Percentiles rank a stretch among this genome's conserved stretches.
Conservation (phyloP, 2,888 invertebrate species). For the Bhutanitis thaidina region DNA sequence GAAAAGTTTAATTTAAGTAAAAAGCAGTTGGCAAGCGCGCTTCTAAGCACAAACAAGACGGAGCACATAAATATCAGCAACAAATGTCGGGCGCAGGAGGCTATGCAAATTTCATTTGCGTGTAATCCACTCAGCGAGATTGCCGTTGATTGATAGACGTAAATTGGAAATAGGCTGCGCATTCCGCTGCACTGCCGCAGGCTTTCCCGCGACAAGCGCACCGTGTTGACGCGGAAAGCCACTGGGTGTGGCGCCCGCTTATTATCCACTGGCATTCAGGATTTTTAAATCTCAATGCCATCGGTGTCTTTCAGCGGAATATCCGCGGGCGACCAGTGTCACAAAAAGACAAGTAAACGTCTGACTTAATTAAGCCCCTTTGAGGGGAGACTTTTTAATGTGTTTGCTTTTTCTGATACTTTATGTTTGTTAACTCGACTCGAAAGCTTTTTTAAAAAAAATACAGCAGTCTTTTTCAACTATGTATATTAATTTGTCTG, state of each 20-base stretch:
- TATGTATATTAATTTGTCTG: too few relatives aligned
- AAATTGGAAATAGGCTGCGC: conserved; percentile 82
- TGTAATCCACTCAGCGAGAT: conserved; percentile 85
- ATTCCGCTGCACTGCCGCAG: conserved; percentile 30
- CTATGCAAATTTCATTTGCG: conserved; percentile 85
- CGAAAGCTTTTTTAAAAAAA: too few relatives aligned
- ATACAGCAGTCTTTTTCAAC: too few relatives aligned
- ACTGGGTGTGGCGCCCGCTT: conserved; percentile 1
- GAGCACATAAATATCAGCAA: conserved; percentile 51
- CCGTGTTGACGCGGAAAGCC: neutral
- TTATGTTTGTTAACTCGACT: conserved; percentile 21
- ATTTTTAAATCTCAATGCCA: conserved; percentile 1
- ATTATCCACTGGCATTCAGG: neutral
- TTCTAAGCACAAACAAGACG: conserved; percentile 15
- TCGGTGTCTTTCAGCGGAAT: conserved; percentile 9
- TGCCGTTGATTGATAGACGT: conserved; percentile 85
- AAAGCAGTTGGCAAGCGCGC: too few relatives aligned
- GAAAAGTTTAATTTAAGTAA: too few relatives aligned
- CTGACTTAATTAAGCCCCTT: conserved; percentile 21
- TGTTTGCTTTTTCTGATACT: neutral
- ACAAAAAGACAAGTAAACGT: too few relatives aligned
- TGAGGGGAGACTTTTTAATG: neutral
- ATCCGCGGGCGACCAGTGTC: too few relatives aligned
- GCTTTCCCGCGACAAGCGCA: conserved; percentile 25
- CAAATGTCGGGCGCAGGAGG: conserved; percentile 58